Evolutionary conservation across 2,797 vertebrate genomes (phyloP).

Genomic region (Ctenopoma multispine): DNA sequence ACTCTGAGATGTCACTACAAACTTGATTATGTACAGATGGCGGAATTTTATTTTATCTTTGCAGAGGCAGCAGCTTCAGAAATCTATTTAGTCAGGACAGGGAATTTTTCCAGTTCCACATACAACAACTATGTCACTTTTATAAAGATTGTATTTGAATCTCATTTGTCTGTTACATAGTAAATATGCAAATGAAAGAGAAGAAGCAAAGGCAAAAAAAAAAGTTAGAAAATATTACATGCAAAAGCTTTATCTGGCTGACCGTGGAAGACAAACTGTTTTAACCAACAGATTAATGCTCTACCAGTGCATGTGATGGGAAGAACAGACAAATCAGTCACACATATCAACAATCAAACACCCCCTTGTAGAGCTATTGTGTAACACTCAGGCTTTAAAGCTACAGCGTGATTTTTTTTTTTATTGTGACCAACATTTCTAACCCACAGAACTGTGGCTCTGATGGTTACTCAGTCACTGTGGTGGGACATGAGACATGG

Average conservation of each 20-base stretch:
- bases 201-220: constrained; percentile 14
- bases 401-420: constrained; percentile 22
- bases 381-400: neutral
- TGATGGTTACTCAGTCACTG: constrained; percentile 13
- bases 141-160: constrained; percentile 44
- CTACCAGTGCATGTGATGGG: constrained; percentile 23
- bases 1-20: constrained; percentile 11
- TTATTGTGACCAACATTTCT: constrained; percentile 35
- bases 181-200: constrained; percentile 35
- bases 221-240: constrained; percentile 13
- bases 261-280: constrained; percentile 10
- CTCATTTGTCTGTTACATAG: constrained; percentile 33
- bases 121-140: constrained; percentile 52
- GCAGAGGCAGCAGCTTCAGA: constrained; percentile 29
- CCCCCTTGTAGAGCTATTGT: neutral
- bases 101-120: constrained; percentile 29
- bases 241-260: constrained; percentile 16
- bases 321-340: constrained; percentile 39
- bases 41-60: constrained; percentile 31
- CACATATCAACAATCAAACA: constrained; percentile 2
- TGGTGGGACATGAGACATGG: constrained; percentile 35
- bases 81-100: constrained; percentile 21
- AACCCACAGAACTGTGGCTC: constrained; percentile 22
- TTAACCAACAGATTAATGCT: constrained; percentile 30
- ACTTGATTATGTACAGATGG: constrained; percentile 32